Evolutionary conservation across 1,140 invertebrate genomes (phyloP), one percentile per base, ranked within the genome.

Genomic region (Watersipora subatra): DNA sequence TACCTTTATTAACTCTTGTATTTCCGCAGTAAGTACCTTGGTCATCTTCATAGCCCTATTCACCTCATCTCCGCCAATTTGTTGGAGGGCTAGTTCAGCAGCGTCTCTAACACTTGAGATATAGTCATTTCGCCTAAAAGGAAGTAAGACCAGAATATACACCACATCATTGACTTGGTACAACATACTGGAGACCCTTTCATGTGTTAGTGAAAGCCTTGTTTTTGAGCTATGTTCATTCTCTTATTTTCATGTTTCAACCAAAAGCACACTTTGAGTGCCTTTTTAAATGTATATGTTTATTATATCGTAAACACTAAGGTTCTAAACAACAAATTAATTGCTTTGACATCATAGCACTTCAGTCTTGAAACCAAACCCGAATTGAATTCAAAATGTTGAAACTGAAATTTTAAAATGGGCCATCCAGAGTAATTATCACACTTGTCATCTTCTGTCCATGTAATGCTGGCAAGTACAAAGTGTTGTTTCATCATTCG

Each of bases 11-110:
- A 71, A 59, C 24, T 67, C 65, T 2, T 46, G 30, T 67, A 74
- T 74, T 55, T 74, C 73, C 56, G 46, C 61, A 3, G 69, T 71
- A 26, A 74, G 63, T 20, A 72, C 69, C n/a, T 72, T 63, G 1
- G 73, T 74, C 2, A 73, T 68, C 20, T 71, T 66, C 15, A 74
- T 72, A 55, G 70, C 72, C 30, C 34, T 28, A 28, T 65, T 58
- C 17, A 46, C 64, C 28, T 58, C 56, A 19, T 28, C 57, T 24
- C 64, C 64, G 20, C 64, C 64, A 28, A 65, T 63, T 25, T 58
- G 56, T 22, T 62, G n/a, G 15, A 65, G 64, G 15, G 64, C 59
- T 19, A 61, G 20, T 22, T 34, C 7, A 2, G 64, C 64, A 2
- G 55, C 64, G 7, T 62, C 55, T 15, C 64, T 34, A 2, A 65